phyloP scores from a whole-genome alignment of 1,140 invertebrate genomes.

The Drosophila sturtevanti region DNA sequence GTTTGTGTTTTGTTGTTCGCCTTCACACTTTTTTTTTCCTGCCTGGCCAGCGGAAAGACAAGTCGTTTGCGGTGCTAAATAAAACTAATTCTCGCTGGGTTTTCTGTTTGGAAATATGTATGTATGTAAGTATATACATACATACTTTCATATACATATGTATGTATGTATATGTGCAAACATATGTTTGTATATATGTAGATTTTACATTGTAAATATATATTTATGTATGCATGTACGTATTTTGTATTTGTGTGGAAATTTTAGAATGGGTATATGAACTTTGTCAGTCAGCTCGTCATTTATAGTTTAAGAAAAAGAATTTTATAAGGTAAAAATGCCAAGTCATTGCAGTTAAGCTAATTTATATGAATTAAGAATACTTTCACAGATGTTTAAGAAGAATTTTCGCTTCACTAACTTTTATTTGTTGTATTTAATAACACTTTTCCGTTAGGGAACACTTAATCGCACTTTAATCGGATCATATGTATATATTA shows the following conservation, averaged over 20 bases:
- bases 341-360: no score
- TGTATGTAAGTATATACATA: not conserved
- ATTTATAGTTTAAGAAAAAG: no score
- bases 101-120: constrained; percentile 9
- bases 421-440: no score
- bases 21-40: constrained; percentile 48
- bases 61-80: constrained; percentile 50
- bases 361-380: not conserved
- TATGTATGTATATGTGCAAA: not conserved
- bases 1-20: constrained; percentile 41
- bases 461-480: no score
- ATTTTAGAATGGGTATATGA: not conserved
- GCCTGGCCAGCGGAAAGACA: not conserved
- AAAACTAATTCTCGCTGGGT: constrained; percentile 52
- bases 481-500: no score
- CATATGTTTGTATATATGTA: not conserved
- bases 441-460: no score
- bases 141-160: not conserved
- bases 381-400: not conserved
- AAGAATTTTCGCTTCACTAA: no score
- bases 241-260: not conserved
- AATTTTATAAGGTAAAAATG: no score
- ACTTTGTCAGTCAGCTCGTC: not conserved
- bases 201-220: not conserved
- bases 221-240: not conserved